phyloP scores from a whole-genome alignment of 1,140 invertebrate species.

The Olivierus martensii region DNA sequence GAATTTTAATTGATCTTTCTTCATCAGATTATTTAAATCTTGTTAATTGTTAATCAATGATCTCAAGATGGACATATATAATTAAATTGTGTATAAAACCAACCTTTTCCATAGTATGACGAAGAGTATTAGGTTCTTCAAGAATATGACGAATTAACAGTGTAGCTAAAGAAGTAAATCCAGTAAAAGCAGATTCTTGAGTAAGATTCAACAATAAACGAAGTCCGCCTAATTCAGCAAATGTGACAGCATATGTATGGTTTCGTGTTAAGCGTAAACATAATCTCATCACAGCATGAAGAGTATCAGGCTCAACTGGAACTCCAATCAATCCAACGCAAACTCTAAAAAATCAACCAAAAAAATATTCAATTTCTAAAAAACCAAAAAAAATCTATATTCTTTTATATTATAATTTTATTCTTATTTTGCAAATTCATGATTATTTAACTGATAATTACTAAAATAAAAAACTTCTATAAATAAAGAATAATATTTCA shows the following conservation, averaged over 20 bases:
- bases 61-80: no score
- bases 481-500: no score
- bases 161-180: constrained; percentile 62
- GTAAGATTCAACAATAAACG: constrained; percentile 51
- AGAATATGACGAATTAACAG: constrained; percentile 69
- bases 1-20: no score
- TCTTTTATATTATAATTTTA: neutral
- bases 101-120: constrained; percentile 66
- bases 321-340: constrained; percentile 53
- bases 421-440: no score
- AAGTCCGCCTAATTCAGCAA: constrained; percentile 59
- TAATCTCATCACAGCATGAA: constrained; percentile 63
- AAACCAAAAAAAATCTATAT: neutral
- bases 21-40: no score
- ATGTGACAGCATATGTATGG: constrained; percentile 56
- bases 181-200: constrained; percentile 54
- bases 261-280: constrained; percentile 60
- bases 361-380: neutral
- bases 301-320: constrained; percentile 55
- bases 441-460: no score
- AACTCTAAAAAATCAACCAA: constrained; percentile 27
- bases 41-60: no score
- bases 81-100: no score
- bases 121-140: constrained; percentile 58
- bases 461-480: no score